These are phyloP conservation scores for Sceloporus undulatus DNA, from an alignment of 2,113 vertebrate species.

Conservation along the genomic window DNA sequence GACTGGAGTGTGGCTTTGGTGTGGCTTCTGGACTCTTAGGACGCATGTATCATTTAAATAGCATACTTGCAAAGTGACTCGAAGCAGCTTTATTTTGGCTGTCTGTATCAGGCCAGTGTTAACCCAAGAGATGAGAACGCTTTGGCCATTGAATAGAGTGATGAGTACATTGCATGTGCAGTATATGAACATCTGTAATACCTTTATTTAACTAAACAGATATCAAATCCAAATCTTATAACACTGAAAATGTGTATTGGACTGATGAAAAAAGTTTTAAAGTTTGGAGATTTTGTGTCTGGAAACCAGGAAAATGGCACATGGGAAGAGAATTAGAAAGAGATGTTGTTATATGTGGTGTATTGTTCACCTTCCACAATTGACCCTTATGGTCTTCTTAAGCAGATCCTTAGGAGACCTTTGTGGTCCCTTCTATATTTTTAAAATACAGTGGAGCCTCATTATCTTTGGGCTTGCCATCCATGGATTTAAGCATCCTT, in stretches of 20 bases:
- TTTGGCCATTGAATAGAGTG: neutral
- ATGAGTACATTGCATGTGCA: neutral
- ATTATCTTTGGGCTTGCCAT: too few species aligned
- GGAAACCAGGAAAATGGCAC: neutral
- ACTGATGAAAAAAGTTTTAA: neutral
- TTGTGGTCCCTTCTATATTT: neutral
- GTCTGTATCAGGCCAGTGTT: too few species aligned
- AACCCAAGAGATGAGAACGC: too few species aligned
- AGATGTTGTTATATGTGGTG: neutral
- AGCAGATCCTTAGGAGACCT: neutral
- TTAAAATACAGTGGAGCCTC: neutral
- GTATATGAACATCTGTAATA: neutral
- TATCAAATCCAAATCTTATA: neutral
- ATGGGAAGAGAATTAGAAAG: neutral
- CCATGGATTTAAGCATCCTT: too few species aligned
- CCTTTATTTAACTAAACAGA: neutral
- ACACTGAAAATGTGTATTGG: neutral
- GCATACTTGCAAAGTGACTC: too few species aligned
- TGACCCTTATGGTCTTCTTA: too few species aligned
- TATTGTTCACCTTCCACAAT: neutral
- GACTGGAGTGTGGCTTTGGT: too few species aligned
- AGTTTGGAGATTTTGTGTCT: neutral
- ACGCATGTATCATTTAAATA: too few species aligned
- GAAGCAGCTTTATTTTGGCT: too few species aligned
- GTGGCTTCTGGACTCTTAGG: too few species aligned